Base-by-base conservation (phyloP, 2,797 vertebrate genomes). In the Pteronotus mesoamericanus region DNA sequence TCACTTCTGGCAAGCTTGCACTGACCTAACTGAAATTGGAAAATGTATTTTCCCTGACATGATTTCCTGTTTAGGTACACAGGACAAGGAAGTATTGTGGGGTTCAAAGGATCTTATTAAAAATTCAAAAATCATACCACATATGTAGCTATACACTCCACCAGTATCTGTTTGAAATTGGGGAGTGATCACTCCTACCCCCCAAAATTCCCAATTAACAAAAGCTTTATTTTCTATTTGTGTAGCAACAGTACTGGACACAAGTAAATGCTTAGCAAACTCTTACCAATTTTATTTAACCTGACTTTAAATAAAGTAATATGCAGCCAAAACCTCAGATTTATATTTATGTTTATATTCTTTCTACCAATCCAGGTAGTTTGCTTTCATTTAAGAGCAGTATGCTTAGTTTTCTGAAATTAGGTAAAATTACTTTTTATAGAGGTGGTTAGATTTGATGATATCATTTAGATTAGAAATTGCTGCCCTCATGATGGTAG, bases 1-100 rank as follows among this genome's bases (percentile, higher is more conserved):
- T 88, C 51, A 11, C 66, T 79, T 86, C 44, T 82, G 46, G 34
- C 11, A 59, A 86, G 15, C 42, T 71, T 88, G 12, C 24, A 61
- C 2, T 80, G 29, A 89, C 92, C 19, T 90, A 86, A 84, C 75
- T 95, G 12, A 92, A 95, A 80, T 0, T 71, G 18, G 75, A 75
- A 96, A 89, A 61, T 32, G 2, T 57, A 34, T 92, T 51, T 84
- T 53, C 71, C 39, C 72, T 80, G 68, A 61, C 26, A 61, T 5
- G 5, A 42, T 95, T 48, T 88, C 11, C 39, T 39, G 2, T 11
- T 69, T 37, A 89, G 89, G 53, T 53, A 24, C 5, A 12, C 9
- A 64, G 34, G 39, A 55, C 66, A 85, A 78, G 55, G 24, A 94
- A 71, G 9, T 48, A 77, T 7, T 53, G 0, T 24, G 4, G 9